phyloP scores from a whole-genome alignment of 2,113 vertebrate genomes.

The Rissa tridactyla region DNA sequence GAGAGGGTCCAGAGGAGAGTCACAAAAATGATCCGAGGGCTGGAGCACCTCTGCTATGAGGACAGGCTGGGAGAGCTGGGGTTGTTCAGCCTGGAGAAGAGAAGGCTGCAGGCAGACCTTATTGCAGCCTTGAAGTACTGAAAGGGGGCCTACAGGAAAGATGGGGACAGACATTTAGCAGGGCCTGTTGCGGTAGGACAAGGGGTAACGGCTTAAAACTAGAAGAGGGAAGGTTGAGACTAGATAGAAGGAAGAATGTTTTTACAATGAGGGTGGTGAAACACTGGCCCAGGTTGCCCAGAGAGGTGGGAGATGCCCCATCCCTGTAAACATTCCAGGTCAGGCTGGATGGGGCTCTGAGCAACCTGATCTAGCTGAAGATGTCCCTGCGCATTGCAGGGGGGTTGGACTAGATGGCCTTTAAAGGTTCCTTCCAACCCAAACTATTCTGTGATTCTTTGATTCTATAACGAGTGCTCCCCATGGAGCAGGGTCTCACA shows the following conservation, averaged over 20 bases:
- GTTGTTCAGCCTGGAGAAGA: no score
- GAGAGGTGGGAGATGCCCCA: not conserved
- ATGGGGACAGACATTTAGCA: not conserved
- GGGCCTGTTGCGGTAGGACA: not conserved
- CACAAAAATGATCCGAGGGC: not conserved
- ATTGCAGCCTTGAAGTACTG: not conserved
- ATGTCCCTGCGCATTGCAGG: not conserved
- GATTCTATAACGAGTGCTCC: not conserved
- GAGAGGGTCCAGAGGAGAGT: not conserved
- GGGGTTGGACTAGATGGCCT: not conserved
- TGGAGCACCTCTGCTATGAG: not conserved
- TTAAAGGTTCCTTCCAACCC: not conserved
- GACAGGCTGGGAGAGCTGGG: not conserved
- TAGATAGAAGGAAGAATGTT: not conserved
- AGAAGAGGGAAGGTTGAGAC: not conserved
- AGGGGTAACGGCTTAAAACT: not conserved
- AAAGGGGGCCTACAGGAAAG: not conserved
- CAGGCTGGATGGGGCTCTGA: not conserved
- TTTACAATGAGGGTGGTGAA: not conserved
- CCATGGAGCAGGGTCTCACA: fast-evolving
- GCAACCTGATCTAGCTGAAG: not conserved
- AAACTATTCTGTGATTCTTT: not conserved
- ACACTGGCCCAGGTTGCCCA: not conserved
- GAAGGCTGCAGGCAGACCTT: not conserved
- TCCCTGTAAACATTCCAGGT: not conserved